Percentiles rank a stretch among this genome's conserved stretches.
These are phyloP conservation scores for Mastomys coucha DNA, from an alignment of 2,113 vertebrate species.

Conservation along the genomic window DNA sequence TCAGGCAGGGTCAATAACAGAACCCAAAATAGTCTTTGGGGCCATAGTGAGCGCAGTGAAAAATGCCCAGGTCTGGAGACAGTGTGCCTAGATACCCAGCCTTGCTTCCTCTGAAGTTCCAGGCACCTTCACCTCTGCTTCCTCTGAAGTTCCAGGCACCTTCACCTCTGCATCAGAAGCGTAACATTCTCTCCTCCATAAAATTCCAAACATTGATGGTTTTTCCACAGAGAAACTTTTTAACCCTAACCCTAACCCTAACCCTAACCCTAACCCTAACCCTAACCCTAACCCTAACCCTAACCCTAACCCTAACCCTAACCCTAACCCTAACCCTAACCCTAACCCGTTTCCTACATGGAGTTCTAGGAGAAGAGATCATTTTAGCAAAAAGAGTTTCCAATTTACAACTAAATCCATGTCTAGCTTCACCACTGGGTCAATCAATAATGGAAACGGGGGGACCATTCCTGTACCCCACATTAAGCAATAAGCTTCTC, in stretches of 20 bases:
- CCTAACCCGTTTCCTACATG: background rate
- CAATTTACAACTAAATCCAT: background rate
- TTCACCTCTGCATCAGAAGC: background rate
- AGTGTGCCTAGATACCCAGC: background rate
- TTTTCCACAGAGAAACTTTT: conserved; percentile 4
- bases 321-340: conserved; percentile 43
- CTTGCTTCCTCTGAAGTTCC: too few relatives aligned
- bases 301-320: too few relatives aligned
- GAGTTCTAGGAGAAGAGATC: background rate
- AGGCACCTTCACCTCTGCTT: too few relatives aligned
- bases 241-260: too few relatives aligned
- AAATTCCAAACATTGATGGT: background rate
- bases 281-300: too few relatives aligned
- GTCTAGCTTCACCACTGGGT: background rate
- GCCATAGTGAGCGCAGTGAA: background rate
- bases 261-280: too few relatives aligned
- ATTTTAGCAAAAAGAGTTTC: conserved; percentile 19
- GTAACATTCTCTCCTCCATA: background rate
- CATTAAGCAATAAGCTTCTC: background rate
- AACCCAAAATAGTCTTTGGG: background rate
- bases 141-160: background rate
- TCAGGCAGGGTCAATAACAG: background rate
- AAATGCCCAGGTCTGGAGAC: background rate
- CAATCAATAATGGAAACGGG: background rate
- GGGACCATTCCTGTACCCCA: background rate